A percentile compares a stretch with the other conserved stretches of the same genome.
Evolutionary conservation across 2,797 vertebrate species (phyloP).

Genomic region (Enteromius afrohamiltoni): DNA sequence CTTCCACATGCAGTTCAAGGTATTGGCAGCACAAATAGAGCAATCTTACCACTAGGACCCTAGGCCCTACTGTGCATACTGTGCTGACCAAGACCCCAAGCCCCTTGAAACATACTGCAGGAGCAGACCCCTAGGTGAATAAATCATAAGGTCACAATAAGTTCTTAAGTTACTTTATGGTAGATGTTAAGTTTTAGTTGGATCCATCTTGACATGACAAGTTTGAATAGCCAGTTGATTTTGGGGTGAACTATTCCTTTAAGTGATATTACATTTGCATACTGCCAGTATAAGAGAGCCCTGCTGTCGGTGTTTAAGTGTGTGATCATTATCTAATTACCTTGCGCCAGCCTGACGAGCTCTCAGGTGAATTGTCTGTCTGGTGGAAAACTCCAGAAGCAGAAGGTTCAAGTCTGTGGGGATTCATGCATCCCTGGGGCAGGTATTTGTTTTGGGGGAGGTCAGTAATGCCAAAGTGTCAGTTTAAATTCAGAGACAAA

Average conservation of each 20-base stretch:
- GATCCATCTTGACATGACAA: neutral
- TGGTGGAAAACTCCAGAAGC: neutral
- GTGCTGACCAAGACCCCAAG: neutral
- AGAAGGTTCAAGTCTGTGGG: neutral
- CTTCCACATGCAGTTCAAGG: neutral
- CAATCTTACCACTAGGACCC: neutral
- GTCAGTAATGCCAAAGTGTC: conserved; percentile 6
- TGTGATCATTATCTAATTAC: conserved; percentile 27
- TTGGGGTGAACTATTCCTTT: neutral
- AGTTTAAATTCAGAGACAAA: conserved; percentile 26
- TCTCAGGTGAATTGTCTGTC: conserved; percentile 12
- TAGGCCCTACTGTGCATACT: neutral
- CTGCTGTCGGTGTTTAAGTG: neutral
- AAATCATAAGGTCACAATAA: neutral
- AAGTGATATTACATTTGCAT: neutral
- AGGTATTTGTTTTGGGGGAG: conserved; percentile 8
- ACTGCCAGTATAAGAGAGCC: conserved; percentile 9
- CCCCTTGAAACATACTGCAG: neutral
- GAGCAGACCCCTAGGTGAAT: neutral
- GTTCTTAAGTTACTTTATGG: neutral
- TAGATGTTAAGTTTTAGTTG: neutral
- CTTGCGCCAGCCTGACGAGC: neutral
- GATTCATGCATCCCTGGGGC: neutral
- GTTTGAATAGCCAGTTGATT: neutral
- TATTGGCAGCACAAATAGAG: neutral